A percentile compares a stretch with the other conserved stretches of the same genome.
These are phyloP conservation scores for Lophius piscatorius DNA, from an alignment of 2,113 vertebrate genomes.

Conservation along the genomic window DNA sequence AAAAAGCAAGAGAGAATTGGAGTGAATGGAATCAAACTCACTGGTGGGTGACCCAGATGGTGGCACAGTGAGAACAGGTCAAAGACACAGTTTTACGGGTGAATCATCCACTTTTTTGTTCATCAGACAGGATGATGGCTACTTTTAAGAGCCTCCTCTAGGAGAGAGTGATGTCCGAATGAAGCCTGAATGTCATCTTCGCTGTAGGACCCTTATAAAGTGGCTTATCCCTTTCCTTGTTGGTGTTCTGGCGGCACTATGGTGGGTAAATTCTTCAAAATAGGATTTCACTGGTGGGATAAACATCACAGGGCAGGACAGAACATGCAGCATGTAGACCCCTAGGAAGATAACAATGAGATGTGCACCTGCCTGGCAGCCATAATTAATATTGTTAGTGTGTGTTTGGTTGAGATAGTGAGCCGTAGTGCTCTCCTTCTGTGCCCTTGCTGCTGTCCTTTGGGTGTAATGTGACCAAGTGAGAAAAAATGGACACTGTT, in stretches of 20 bases:
- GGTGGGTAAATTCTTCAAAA: slow-evolving; percentile 59
- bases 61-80: slow-evolving; percentile 47
- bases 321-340: slow-evolving; percentile 61
- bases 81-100: slow-evolving; percentile 50
- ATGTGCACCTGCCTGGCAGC: slow-evolving; percentile 38
- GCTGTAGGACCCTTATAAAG: slow-evolving; percentile 13
- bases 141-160: slow-evolving; percentile 46
- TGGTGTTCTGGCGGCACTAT: slow-evolving; percentile 41
- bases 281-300: slow-evolving; percentile 63
- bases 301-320: slow-evolving; percentile 67
- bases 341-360: slow-evolving; percentile 52
- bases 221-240: neutral
- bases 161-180: slow-evolving; percentile 32
- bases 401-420: slow-evolving; percentile 46
- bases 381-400: slow-evolving; percentile 64
- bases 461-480: slow-evolving; percentile 63
- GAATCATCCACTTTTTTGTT: slow-evolving; percentile 54
- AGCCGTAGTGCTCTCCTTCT: slow-evolving; percentile 51
- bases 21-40: slow-evolving; percentile 17
- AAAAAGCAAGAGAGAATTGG: neutral
- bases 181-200: slow-evolving; percentile 32
- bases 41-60: slow-evolving; percentile 51
- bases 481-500: slow-evolving; percentile 11
- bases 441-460: slow-evolving; percentile 64
- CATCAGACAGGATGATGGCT: slow-evolving; percentile 41